phyloP scores from a whole-genome alignment of 1,140 invertebrate genomes.

The Solenopsis fugax region DNA sequence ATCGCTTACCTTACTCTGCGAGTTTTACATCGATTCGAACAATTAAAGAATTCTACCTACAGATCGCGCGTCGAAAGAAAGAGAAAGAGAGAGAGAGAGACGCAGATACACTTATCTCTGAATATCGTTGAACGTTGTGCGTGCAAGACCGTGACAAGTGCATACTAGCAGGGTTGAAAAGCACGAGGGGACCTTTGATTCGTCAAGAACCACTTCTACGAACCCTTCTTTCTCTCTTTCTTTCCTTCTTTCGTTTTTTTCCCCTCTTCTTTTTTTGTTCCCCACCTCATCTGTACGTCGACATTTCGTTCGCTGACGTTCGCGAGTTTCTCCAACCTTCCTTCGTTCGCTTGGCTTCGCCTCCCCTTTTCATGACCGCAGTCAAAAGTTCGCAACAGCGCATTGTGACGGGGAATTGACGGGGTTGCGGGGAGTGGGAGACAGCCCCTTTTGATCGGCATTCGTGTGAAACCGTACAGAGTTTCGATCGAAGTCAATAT shows the following conservation, averaged over 20 bases:
- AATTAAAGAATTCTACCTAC: neutral
- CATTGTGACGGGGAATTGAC: conserved; percentile 60
- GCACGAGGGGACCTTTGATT: conserved; percentile 66
- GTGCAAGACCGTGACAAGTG: conserved; percentile 62
- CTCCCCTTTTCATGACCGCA: conserved; percentile 51
- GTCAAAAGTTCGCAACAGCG: conserved; percentile 63
- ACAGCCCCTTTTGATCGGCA: conserved; percentile 34
- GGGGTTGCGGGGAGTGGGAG: neutral
- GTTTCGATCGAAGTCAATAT: conserved; percentile 14
- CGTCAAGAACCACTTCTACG: conserved; percentile 73
- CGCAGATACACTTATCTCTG: neutral
- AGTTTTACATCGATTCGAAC: neutral
- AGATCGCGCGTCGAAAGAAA: neutral
- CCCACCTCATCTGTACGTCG: conserved; percentile 31
- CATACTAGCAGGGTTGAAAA: conserved; percentile 43
- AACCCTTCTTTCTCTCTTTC: conserved; percentile 56
- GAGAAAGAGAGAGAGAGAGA: neutral
- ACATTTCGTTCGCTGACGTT: conserved; percentile 46
- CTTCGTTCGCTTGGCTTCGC: conserved; percentile 46
- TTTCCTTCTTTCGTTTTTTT: neutral
- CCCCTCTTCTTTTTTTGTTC: conserved; percentile 1
- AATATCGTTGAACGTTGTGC: conserved; percentile 11
- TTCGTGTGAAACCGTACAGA: conserved; percentile 22
- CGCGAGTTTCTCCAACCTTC: conserved; percentile 5
- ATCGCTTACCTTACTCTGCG: neutral